Evolutionary conservation across 1,140 invertebrate genomes (phyloP), one percentile per base, ranked within the genome.

Genomic region (Odontomachus brunneus): DNA sequence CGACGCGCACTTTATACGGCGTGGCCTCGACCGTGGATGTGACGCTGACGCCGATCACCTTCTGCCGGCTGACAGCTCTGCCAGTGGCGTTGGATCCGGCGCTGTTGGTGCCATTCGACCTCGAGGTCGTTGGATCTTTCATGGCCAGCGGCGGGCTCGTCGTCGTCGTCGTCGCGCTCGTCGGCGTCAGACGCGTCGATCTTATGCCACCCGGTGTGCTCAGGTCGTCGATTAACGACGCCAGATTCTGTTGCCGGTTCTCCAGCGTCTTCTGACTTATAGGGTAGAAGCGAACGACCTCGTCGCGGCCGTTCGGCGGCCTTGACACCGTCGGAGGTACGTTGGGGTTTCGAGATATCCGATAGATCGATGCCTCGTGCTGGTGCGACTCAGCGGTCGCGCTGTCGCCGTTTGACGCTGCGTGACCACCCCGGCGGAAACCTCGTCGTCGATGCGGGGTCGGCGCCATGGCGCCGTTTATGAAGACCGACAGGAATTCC

Each of bases 401-500:
- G 87, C 91, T 93, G 87, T 94, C 92, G 81, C 75, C 59, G 49
- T 51, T 67, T 12, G 81, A 78, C 71, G 26, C 62, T 53, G 86
- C 55, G 55, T 78, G 81, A 65, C 85, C 80, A 38, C 86, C 82
- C 24, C 91, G 90, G 82, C 92, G 85, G 78, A 93, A 90, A 62
- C 93, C 87, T 57, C 92, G 91, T 82, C 94, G 92, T 81, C 92
- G 85, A 33, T 91, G 83, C 9, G 91, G 91, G 62, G 91, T 71
- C 63, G 92, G 88, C 78, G 90, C 90, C 93, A 94, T 94, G 71
- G 93, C 90, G 73, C 92, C 92, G 88, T 94, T 94, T 86, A 96
- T 95, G 71, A 95, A 94, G 0, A 96, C 93, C 7, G 94, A 95
- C 0, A 95, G 92, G 82, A 96, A 96, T 84, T 95, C 95, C 2